Conservation (phyloP, 2,797 vertebrate species). For the Tragelaphus eurycerus region DNA sequence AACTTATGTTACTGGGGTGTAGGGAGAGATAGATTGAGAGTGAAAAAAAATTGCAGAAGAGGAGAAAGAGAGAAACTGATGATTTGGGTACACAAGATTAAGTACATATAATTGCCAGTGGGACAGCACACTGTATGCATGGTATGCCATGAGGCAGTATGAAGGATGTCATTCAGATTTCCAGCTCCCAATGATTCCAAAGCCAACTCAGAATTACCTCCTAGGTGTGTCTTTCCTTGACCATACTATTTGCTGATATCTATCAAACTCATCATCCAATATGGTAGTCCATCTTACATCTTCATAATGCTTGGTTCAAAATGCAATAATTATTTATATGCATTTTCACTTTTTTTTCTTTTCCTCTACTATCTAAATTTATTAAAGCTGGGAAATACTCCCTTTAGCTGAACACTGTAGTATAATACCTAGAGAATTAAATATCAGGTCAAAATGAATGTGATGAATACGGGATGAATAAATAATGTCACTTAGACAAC, state of each 20-base stretch:
- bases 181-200: not conserved
- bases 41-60: not conserved
- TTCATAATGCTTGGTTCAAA: not conserved
- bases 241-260: not conserved
- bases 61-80: not conserved
- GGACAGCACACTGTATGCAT: not conserved
- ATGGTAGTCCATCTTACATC: not conserved
- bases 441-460: not conserved
- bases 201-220: not conserved
- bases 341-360: not conserved
- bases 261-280: not conserved
- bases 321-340: not conserved
- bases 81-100: not conserved
- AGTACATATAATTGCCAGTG: not conserved
- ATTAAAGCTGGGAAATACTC: not conserved
- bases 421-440: not conserved
- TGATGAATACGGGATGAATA: not conserved
- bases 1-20: not conserved
- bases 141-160: fast-evolving
- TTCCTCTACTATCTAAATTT: not conserved
- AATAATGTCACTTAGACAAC: not conserved
- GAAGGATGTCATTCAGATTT: not conserved
- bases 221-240: not conserved
- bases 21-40: not conserved
- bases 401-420: not conserved